Percentiles rank a stretch among this genome's conserved stretches.
These are phyloP conservation scores for Leptestheria dahalacensis DNA, from an alignment of 1,140 invertebrate genomes.

Conservation along the genomic window DNA sequence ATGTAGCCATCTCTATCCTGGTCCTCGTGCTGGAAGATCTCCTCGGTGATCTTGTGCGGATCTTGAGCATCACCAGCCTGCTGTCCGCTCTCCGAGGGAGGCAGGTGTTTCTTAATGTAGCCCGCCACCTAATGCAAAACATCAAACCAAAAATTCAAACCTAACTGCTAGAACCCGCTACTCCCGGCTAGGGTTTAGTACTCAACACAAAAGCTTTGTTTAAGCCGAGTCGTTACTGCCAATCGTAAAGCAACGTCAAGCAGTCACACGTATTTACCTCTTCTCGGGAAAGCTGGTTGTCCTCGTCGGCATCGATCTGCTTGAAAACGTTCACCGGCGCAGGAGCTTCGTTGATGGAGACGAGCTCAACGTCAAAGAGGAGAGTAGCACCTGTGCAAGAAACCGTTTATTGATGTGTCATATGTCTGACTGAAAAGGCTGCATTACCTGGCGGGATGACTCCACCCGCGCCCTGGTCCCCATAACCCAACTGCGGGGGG, in stretches of 20 bases:
- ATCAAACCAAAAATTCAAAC: slow-evolving; percentile 15
- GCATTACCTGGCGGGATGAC: slow-evolving; percentile 40
- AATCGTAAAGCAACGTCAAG: neutral
- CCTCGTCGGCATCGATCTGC: slow-evolving; percentile 77
- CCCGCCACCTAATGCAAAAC: slow-evolving; percentile 18
- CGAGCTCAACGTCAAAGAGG: slow-evolving; percentile 78
- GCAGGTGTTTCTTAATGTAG: slow-evolving; percentile 11
- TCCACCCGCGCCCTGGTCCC: slow-evolving; percentile 75
- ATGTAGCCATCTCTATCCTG: slow-evolving; percentile 91
- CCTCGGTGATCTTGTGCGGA: slow-evolving; percentile 84
- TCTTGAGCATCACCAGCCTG: slow-evolving; percentile 66
- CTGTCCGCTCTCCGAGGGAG: slow-evolving; percentile 2
- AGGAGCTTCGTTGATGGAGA: slow-evolving; percentile 74
- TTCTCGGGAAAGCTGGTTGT: slow-evolving; percentile 80
- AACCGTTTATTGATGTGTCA: slow-evolving; percentile 7
- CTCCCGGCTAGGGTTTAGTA: too few species aligned
- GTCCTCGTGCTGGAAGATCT: slow-evolving; percentile 93
- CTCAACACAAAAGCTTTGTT: too few species aligned
- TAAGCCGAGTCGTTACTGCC: too few species aligned
- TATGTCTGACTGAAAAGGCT: neutral
- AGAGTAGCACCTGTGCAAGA: slow-evolving; percentile 57
- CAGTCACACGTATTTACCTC: slow-evolving; percentile 49
- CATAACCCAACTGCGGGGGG: slow-evolving; percentile 76
- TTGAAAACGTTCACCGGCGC: slow-evolving; percentile 87
- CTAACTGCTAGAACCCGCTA: too few species aligned